phyloP scores from a whole-genome alignment of 2,113 vertebrate species.

The Catharus bicknelli region DNA sequence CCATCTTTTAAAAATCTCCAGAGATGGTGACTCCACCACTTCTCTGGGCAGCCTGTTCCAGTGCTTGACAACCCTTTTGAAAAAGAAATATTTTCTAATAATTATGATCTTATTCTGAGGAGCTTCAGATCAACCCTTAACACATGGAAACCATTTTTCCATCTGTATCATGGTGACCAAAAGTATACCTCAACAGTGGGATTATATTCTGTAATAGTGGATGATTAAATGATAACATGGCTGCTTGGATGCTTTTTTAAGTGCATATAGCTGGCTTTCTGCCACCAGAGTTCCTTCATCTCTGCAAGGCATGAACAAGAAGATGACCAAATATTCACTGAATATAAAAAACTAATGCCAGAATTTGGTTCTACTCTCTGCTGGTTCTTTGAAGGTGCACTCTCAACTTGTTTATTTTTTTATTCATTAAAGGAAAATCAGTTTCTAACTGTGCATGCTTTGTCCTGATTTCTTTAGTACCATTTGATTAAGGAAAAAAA shows the following conservation, averaged over 20 bases:
- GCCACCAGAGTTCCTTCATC: neutral
- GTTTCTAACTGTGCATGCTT: neutral
- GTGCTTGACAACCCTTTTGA: neutral
- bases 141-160: neutral
- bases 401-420: neutral
- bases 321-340: neutral
- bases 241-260: neutral
- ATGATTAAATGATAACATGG: neutral
- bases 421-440: slow-evolving; percentile 11
- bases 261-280: neutral
- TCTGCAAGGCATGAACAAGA: neutral
- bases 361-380: neutral
- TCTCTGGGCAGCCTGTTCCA: neutral
- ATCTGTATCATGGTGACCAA: neutral
- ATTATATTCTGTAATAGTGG: neutral
- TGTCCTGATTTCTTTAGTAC: neutral
- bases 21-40: neutral
- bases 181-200: neutral
- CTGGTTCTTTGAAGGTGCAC: neutral
- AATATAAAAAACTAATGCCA: neutral
- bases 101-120: neutral
- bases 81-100: neutral
- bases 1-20: neutral
- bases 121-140: neutral
- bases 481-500: neutral